Conservation (phyloP, 2,797 vertebrate species). For the Acanthiza pusilla region DNA sequence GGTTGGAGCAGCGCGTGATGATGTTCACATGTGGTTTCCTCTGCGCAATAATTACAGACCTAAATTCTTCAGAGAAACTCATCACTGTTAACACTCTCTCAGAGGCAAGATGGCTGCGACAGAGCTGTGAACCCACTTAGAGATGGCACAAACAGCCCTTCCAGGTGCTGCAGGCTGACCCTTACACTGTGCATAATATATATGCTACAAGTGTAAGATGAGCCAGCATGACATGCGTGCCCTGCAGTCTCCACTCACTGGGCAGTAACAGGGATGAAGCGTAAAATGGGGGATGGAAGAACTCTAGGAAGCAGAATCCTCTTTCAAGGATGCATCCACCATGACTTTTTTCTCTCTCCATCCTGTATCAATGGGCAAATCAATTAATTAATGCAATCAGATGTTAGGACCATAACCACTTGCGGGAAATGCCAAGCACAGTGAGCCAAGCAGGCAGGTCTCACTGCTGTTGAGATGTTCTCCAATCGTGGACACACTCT, state of each 20-base stretch:
- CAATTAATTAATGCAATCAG: not conserved
- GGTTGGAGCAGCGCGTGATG: not conserved
- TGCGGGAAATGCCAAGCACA: not conserved
- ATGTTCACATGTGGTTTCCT: conserved; percentile 50
- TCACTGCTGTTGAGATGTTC: not conserved
- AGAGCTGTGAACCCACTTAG: not conserved
- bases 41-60: not conserved
- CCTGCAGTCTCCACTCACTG: not conserved
- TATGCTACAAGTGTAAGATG: not conserved
- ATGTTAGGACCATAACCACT: not conserved
- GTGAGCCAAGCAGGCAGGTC: not conserved
- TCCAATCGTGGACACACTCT: not conserved
- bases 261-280: not conserved
- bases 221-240: accelerated
- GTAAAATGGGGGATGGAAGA: not conserved
- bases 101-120: not conserved
- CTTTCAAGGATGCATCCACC: not conserved
- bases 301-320: not conserved
- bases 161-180: not conserved
- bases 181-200: not conserved
- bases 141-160: not conserved
- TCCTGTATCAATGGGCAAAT: not conserved
- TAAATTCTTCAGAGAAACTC: conserved; percentile 19
- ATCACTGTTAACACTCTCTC: conserved; percentile 12
- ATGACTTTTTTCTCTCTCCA: not conserved